Base-by-base conservation (phyloP, 2,888 invertebrate species). In the Baronia brevicornis region DNA sequence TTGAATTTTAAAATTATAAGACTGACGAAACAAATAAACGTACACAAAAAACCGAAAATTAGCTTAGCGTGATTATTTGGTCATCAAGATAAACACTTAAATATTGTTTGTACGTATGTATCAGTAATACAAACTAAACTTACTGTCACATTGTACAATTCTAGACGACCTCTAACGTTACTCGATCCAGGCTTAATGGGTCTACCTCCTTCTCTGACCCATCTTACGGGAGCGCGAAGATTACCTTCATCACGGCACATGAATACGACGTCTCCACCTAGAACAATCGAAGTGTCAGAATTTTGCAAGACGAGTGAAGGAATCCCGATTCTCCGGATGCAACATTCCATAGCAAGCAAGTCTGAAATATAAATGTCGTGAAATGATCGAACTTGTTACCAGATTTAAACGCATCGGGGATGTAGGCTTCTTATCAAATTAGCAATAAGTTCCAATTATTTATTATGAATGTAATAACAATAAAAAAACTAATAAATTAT, bases 221-320 rank as follows among this genome's bases (percentile, higher is more conserved):
- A 95, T 17, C 87, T 87, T 3, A 96, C 94, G 28, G 86, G 86
- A 2, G 92, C 91, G 32, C 95, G 86, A 1, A 87, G 64, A 1
- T 88, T 88, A n/a, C 97, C 94, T 72, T 95, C 95, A 57, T 96
- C 96, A 44, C 96, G 91, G 62, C 97, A 97, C 74, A 92, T 92
- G 87, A 97, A 94, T 17, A 96, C 94, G 19, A 96, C 96, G 71
- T 96, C 96, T 21, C 93, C 91, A 69, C 94, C 97, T 95, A 63
- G 1, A 53, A 8, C 13, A 10, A 27, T 15, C 6, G 10, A 42
- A n/a, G n/a, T n/a, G n/a, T n/a, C n/a, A n/a, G n/a, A n/a, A n/a
- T n/a, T n/a, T n/a, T n/a, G n/a, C n/a, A n/a, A n/a, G n/a, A n/a
- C n/a, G n/a, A n/a, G n/a, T n/a, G n/a, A n/a, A n/a, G n/a, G n/a